phyloP scores from a whole-genome alignment of 2,888 invertebrate species.

The Coenonympha glycerion region DNA sequence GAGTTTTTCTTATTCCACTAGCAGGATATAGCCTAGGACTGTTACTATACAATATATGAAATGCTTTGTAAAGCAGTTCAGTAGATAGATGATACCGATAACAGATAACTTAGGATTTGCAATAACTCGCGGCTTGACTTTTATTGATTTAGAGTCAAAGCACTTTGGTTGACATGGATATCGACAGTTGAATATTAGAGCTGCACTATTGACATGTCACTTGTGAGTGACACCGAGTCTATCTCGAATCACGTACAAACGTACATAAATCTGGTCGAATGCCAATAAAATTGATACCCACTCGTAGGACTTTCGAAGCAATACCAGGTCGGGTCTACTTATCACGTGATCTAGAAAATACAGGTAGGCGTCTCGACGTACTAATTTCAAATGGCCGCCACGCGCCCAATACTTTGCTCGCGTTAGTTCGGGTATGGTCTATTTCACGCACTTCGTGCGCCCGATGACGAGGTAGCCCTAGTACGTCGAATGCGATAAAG shows the following conservation, averaged over 20 bases:
- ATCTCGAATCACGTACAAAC: slow-evolving; percentile 11
- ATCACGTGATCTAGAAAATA: no score
- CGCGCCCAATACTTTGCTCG: no score
- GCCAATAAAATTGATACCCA: slow-evolving; percentile 14
- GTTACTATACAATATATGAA: neutral
- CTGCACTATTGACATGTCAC: slow-evolving; percentile 17
- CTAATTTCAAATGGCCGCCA: no score
- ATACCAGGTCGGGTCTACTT: no score
- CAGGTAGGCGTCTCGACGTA: no score
- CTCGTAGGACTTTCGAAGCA: no score
- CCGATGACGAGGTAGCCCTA: no score
- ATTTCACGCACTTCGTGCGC: no score
- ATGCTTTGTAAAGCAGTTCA: neutral
- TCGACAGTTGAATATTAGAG: slow-evolving; percentile 15
- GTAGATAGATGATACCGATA: neutral
- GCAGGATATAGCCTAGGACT: no score
- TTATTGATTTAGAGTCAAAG: slow-evolving; percentile 13
- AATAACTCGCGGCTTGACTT: slow-evolving; percentile 6
- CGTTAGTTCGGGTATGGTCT: no score
- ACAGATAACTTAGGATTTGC: neutral
- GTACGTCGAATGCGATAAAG: no score
- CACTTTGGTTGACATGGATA: slow-evolving; percentile 8
- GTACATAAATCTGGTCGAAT: slow-evolving; percentile 18
- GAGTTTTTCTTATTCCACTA: no score
- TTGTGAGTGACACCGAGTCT: slow-evolving; percentile 15